Evolutionary conservation across 2,888 invertebrate genomes (phyloP).

Genomic region (Artemia sp.): DNA sequence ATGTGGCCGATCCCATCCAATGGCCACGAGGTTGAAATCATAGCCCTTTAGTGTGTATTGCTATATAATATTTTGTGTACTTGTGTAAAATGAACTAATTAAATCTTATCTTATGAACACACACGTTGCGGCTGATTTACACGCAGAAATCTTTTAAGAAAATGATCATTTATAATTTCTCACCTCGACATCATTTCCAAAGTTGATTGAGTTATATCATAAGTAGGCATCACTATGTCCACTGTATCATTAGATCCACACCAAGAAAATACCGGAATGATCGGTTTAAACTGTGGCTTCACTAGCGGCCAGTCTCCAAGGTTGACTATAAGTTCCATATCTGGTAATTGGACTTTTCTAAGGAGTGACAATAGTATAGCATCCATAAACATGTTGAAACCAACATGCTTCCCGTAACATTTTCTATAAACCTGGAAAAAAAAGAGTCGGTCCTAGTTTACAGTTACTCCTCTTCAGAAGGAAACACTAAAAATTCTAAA

Average conservation of each 20-base stretch:
- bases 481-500: constrained; percentile 23
- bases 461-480: not conserved
- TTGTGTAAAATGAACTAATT: too few species aligned
- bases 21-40: too few species aligned
- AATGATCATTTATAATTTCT: constrained; percentile 19
- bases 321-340: constrained; percentile 77
- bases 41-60: too few species aligned
- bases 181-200: constrained; percentile 84
- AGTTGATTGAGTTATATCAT: constrained; percentile 79
- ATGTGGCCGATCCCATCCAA: too few species aligned
- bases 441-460: not conserved
- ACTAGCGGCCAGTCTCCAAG: constrained; percentile 86
- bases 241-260: constrained; percentile 68
- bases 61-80: too few species aligned
- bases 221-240: constrained; percentile 87
- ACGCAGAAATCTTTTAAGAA: too few species aligned
- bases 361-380: constrained; percentile 60
- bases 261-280: constrained; percentile 80
- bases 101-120: too few species aligned
- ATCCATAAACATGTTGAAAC: constrained; percentile 90
- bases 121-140: too few species aligned
- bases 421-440: constrained; percentile 48
- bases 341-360: constrained; percentile 61
- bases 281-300: constrained; percentile 34
- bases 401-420: constrained; percentile 85